phyloP scores from a whole-genome alignment of 2,113 vertebrate species.

The Mola mola region DNA sequence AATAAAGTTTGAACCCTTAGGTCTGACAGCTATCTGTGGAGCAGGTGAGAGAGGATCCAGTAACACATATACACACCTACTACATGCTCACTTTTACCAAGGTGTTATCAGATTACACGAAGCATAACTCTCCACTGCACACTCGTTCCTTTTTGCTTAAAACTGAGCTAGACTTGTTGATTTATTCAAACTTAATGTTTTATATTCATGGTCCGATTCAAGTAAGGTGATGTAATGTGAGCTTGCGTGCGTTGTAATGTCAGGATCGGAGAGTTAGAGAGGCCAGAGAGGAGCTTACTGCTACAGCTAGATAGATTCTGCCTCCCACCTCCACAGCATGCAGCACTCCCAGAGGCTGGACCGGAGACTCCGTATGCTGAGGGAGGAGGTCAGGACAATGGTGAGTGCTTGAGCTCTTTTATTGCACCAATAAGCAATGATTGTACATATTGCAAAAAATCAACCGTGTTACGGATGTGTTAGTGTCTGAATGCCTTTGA shows the following conservation, averaged over 20 bases:
- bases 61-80: constrained; percentile 55
- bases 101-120: constrained; percentile 60
- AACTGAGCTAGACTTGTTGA: not conserved
- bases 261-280: constrained; percentile 78
- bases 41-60: constrained; percentile 81
- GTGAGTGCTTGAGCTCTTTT: constrained; percentile 31
- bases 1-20: constrained; percentile 43
- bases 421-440: too few species aligned
- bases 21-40: constrained; percentile 67
- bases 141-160: constrained; percentile 1
- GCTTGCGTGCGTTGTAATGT: constrained; percentile 7
- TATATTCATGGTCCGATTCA: too few species aligned
- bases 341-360: constrained; percentile 75
- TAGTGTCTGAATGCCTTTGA: too few species aligned
- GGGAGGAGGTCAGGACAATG: constrained; percentile 75
- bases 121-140: constrained; percentile 32
- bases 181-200: too few species aligned
- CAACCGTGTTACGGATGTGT: too few species aligned
- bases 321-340: constrained; percentile 48
- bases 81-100: constrained; percentile 55
- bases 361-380: constrained; percentile 77
- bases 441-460: too few species aligned
- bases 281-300: constrained; percentile 73
- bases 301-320: constrained; percentile 28
- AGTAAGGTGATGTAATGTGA: too few species aligned